Evolutionary conservation across 2,888 invertebrate species (phyloP).

Genomic region (Athalia circularis): DNA sequence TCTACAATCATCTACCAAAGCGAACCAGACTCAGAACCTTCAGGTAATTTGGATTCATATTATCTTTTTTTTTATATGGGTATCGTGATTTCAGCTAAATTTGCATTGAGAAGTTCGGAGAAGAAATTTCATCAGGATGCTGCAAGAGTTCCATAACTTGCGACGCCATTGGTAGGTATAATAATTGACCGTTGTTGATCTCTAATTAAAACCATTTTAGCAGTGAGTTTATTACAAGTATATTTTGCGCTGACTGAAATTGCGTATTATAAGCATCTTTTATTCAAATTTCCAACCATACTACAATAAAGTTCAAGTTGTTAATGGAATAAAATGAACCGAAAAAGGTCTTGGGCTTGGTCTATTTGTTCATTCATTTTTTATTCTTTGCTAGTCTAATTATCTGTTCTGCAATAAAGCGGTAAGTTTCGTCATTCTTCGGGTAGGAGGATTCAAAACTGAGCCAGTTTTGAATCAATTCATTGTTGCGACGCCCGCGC

Average conservation of each 20-base stretch:
- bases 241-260: slow-evolving; percentile 8
- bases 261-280: not conserved
- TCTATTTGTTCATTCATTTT: too few species aligned
- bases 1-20: not conserved
- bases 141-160: not conserved
- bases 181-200: not conserved
- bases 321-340: too few species aligned
- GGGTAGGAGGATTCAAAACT: not conserved
- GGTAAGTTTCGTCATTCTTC: slow-evolving; percentile 5
- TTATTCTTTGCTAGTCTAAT: too few species aligned
- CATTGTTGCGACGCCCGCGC: slow-evolving; percentile 13
- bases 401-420: too few species aligned
- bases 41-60: slow-evolving; percentile 8
- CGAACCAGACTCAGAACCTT: not conserved
- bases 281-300: not conserved
- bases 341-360: too few species aligned
- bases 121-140: slow-evolving; percentile 4
- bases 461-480: not conserved
- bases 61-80: not conserved
- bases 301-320: not conserved
- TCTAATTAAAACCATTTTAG: slow-evolving; percentile 3
- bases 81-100: not conserved
- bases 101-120: not conserved
- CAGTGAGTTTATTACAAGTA: not conserved
- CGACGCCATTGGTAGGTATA: not conserved